These are phyloP conservation scores for Coenobita brevimanus DNA, from an alignment of 1,140 invertebrate genomes.

Conservation along the genomic window DNA sequence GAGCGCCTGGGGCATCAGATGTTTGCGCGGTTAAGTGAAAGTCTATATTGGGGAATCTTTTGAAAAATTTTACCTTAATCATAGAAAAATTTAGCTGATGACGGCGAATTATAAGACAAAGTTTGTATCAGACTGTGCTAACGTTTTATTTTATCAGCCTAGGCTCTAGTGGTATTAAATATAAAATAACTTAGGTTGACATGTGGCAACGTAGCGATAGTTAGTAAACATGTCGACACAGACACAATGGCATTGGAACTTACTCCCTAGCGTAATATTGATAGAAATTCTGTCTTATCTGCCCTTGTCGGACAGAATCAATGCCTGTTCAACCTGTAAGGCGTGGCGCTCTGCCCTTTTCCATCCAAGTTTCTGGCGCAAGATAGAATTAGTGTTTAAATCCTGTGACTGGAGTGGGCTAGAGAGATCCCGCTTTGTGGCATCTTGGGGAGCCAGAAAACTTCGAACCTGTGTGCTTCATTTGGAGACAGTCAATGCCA, in stretches of 20 bases:
- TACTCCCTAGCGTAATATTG: slow-evolving; percentile 79
- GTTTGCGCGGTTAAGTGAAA: slow-evolving; percentile 22
- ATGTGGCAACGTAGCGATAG: slow-evolving; percentile 67
- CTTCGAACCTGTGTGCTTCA: slow-evolving; percentile 73
- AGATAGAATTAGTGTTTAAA: slow-evolving; percentile 73
- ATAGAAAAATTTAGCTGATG: no score
- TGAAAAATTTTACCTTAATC: no score
- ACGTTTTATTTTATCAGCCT: no score
- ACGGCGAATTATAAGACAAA: no score
- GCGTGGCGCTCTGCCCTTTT: slow-evolving; percentile 79
- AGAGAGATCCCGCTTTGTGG: slow-evolving; percentile 73
- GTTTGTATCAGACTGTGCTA: no score
- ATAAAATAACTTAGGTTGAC: no score
- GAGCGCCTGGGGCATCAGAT: slow-evolving; percentile 33
- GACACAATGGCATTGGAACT: slow-evolving; percentile 75
- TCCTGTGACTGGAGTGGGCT: slow-evolving; percentile 74
- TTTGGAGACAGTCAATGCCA: slow-evolving; percentile 74
- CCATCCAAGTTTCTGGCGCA: slow-evolving; percentile 79
- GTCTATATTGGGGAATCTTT: not conserved
- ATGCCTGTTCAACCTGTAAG: slow-evolving; percentile 78
- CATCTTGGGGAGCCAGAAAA: slow-evolving; percentile 74
- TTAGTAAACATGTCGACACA: slow-evolving; percentile 70
- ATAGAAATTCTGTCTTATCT: slow-evolving; percentile 80
- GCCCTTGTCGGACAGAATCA: slow-evolving; percentile 76
- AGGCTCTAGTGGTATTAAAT: no score